Percentiles rank a stretch among this genome's conserved stretches.
Conservation (phyloP, 2,113 vertebrate species). For the Corythornis madagascariensis region DNA sequence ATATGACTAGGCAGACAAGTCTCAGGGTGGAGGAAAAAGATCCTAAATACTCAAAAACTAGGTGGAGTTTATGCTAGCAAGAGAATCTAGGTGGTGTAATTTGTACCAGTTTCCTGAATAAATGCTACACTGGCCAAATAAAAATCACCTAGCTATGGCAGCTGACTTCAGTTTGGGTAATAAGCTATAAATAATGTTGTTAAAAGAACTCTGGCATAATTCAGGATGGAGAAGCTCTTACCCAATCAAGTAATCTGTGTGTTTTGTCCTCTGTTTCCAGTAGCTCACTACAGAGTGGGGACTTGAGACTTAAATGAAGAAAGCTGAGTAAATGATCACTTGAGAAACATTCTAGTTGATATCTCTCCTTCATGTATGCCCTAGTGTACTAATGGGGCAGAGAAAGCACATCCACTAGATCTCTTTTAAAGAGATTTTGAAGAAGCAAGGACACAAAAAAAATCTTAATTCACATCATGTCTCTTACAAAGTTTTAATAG, state of each 20-base stretch:
- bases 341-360: not conserved
- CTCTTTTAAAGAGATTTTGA: not conserved
- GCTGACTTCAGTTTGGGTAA: not conserved
- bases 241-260: not conserved
- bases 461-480: not conserved
- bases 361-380: not conserved
- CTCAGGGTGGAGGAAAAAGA: not conserved
- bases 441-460: not conserved
- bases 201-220: not conserved
- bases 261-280: not conserved
- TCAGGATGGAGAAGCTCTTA: not conserved
- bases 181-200: not conserved
- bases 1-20: constrained; percentile 14
- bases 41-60: not conserved
- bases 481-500: not conserved
- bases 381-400: not conserved
- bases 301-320: not conserved
- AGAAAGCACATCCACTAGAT: not conserved
- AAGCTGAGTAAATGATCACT: not conserved
- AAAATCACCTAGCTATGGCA: not conserved
- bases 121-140: not conserved
- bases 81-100: not conserved
- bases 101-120: not conserved
- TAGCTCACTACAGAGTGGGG: not conserved
- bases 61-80: not conserved